Percentiles rank a stretch among this genome's conserved stretches.
Conservation (phyloP, 2,113 vertebrate genomes). For the Sapajus apella region DNA sequence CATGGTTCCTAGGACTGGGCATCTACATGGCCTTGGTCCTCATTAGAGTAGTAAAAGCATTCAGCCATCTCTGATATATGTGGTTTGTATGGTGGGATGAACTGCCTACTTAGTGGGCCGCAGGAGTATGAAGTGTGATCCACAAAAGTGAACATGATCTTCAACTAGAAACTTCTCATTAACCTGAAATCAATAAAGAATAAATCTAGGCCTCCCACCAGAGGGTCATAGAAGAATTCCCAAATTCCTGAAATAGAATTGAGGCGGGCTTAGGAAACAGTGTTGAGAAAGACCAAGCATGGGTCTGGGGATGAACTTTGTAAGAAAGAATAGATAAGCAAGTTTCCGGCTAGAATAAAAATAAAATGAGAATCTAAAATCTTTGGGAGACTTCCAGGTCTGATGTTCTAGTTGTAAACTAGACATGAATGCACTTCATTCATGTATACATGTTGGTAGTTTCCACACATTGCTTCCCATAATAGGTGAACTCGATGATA, state of each 20-base stretch:
- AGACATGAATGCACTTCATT: not conserved
- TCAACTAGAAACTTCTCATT: not conserved
- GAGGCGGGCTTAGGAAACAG: not conserved
- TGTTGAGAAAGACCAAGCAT: not conserved
- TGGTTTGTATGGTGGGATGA: not conserved
- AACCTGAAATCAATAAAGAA: not conserved
- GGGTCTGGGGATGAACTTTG: not conserved
- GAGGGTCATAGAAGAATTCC: not conserved
- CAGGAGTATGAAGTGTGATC: not conserved
- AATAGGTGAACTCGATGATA: not conserved
- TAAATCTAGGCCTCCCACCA: not conserved
- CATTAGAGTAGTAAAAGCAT: not conserved
- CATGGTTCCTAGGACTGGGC: not conserved
- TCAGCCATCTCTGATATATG: not conserved
- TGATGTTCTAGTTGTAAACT: too few relatives aligned
- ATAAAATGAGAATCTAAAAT: not conserved
- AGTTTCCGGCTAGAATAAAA: not conserved
- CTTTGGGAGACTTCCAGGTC: too few relatives aligned
- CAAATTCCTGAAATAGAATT: not conserved
- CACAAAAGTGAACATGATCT: not conserved
- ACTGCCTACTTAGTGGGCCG: not conserved
- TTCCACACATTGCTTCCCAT: not conserved
- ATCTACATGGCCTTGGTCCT: not conserved
- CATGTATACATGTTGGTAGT: not conserved
- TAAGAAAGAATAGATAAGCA: not conserved